These are phyloP conservation scores for Diuraphis noxia DNA, from an alignment of 1,140 invertebrate species.

Conservation along the genomic window DNA sequence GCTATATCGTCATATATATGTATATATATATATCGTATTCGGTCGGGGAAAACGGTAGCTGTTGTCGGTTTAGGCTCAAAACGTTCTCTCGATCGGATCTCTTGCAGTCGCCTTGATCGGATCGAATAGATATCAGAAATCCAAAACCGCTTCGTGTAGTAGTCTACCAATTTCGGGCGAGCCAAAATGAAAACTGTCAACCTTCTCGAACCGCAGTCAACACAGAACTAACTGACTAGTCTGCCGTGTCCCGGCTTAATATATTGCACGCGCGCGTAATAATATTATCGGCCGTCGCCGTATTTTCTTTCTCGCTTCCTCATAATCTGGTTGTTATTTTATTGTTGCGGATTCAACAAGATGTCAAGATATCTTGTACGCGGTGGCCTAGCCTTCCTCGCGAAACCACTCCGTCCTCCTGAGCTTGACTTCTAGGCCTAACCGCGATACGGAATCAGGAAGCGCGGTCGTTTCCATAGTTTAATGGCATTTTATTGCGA, in stretches of 20 bases:
- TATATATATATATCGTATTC: too few species aligned
- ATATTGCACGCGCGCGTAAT: background rate
- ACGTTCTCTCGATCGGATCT: conserved; percentile 6
- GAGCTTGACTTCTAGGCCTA: background rate
- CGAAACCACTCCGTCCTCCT: background rate
- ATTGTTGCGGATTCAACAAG: background rate
- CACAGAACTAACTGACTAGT: conserved; percentile 39
- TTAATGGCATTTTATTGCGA: background rate
- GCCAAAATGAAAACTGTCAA: conserved; percentile 45
- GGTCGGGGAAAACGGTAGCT: conserved; percentile 12
- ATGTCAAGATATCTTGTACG: conserved; percentile 17
- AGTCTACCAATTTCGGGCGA: conserved; percentile 23
- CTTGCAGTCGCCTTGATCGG: background rate
- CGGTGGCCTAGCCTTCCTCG: background rate
- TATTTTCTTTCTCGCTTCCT: background rate
- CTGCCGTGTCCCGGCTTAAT: background rate
- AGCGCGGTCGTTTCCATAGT: background rate
- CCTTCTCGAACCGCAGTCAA: conserved; percentile 53
- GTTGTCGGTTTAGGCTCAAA: conserved; percentile 15
- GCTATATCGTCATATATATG: background rate
- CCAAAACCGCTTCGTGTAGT: background rate
- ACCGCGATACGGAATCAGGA: background rate
- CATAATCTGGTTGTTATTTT: background rate
- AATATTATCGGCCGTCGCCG: background rate
- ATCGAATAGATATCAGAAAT: conserved; percentile 33